phyloP scores from a whole-genome alignment of 2,888 invertebrate genomes.

The Urechis unicinctus region DNA sequence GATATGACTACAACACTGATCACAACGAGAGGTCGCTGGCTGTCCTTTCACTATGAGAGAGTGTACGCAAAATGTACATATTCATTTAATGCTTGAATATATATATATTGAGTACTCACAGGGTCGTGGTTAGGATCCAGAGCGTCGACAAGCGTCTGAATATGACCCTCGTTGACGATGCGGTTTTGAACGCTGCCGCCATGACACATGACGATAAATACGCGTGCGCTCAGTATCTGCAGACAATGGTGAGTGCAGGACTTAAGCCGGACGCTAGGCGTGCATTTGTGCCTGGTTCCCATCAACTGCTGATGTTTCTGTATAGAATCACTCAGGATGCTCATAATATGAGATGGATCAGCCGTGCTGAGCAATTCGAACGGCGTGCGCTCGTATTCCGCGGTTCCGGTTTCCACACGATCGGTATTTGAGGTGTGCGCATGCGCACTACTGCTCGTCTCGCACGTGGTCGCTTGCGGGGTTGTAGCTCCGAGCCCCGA shows the following conservation, averaged over 20 bases:
- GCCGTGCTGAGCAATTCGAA: constrained; percentile 40
- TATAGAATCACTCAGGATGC: constrained; percentile 58
- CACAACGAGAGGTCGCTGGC: too few species aligned
- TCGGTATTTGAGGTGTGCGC: background rate
- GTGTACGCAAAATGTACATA: too few species aligned
- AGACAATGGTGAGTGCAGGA: constrained; percentile 60
- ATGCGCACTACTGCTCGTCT: background rate
- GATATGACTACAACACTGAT: too few species aligned
- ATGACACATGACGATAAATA: constrained; percentile 59
- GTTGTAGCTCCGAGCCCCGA: background rate
- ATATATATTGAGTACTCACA: constrained; percentile 48
- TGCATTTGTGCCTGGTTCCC: constrained; percentile 58
- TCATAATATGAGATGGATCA: constrained; percentile 55
- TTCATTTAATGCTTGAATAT: too few species aligned
- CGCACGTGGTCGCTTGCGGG: background rate
- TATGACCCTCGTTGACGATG: constrained; percentile 57
- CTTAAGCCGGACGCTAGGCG: constrained; percentile 58
- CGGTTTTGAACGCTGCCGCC: constrained; percentile 55
- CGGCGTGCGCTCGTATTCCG: constrained; percentile 24
- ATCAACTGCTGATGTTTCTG: constrained; percentile 60
- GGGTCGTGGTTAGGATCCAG: constrained; percentile 62
- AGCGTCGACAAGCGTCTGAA: constrained; percentile 58
- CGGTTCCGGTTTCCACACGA: background rate
- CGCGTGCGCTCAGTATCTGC: constrained; percentile 58
- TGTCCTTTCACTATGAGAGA: too few species aligned